Percentiles rank a stretch among this genome's conserved stretches.
These are phyloP conservation scores for Rhinatrema bivittatum DNA, from an alignment of 2,797 vertebrate genomes.

Conservation along the genomic window DNA sequence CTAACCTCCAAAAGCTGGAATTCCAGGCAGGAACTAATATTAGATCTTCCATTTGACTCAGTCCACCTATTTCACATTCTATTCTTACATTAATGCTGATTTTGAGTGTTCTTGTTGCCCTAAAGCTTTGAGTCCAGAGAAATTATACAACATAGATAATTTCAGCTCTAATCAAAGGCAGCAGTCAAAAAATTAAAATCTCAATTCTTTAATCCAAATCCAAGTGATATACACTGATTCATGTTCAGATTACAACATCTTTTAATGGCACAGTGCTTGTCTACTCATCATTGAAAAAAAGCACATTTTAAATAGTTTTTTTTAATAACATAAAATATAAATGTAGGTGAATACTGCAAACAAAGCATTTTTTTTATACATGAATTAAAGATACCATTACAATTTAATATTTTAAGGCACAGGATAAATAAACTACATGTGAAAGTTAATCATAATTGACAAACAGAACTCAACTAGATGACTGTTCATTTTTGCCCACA, in stretches of 20 bases:
- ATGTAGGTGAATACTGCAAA: slow-evolving; percentile 23
- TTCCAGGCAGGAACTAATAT: too few relatives aligned
- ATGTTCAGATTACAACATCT: slow-evolving; percentile 3
- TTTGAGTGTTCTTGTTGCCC: too few relatives aligned
- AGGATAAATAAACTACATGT: slow-evolving; percentile 38
- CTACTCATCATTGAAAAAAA: background rate
- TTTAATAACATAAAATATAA: slow-evolving; percentile 22
- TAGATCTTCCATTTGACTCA: too few relatives aligned
- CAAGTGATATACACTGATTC: slow-evolving; percentile 6
- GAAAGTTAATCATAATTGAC: slow-evolving; percentile 18
- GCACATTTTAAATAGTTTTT: slow-evolving; percentile 26
- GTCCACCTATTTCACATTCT: too few relatives aligned
- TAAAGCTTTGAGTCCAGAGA: too few relatives aligned
- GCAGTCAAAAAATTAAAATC: background rate
- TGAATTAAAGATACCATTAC: slow-evolving; percentile 23
- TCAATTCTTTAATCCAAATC: slow-evolving; percentile 14
- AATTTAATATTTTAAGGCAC: slow-evolving; percentile 56
- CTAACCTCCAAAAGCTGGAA: too few relatives aligned
- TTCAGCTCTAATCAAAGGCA: too few relatives aligned
- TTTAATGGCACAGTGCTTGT: background rate
- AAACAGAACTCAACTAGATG: slow-evolving; percentile 22
- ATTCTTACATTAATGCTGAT: too few relatives aligned
- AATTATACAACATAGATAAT: too few relatives aligned
- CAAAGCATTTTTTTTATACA: slow-evolving; percentile 31
- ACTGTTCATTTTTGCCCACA: slow-evolving; percentile 1